Percentiles rank a stretch among this genome's conserved stretches.
Conservation (phyloP, 2,113 vertebrate genomes). For the Rhea americana region DNA sequence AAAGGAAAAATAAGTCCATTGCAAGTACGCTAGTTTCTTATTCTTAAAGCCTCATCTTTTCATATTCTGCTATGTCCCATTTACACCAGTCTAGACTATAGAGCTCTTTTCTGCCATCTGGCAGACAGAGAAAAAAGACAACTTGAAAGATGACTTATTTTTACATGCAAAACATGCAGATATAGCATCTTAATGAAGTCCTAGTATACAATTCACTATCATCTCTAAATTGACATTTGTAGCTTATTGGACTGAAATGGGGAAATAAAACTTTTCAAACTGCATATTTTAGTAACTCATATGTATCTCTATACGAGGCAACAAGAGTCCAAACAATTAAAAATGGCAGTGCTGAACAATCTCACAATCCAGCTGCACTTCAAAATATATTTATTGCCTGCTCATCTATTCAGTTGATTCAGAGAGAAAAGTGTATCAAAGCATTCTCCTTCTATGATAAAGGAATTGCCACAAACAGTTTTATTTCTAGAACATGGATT, state of each 20-base stretch:
- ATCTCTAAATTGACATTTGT: neutral
- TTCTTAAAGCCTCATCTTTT: slow-evolving; percentile 56
- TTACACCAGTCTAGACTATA: slow-evolving; percentile 65
- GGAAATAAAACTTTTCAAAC: neutral
- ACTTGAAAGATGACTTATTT: slow-evolving; percentile 45
- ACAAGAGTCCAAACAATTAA: neutral
- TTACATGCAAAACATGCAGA: neutral
- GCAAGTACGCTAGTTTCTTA: neutral
- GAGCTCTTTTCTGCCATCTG: slow-evolving; percentile 69
- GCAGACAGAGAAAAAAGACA: slow-evolving; percentile 31
- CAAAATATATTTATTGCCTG: neutral
- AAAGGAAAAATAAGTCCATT: neutral
- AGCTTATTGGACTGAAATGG: neutral
- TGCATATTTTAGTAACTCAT: neutral
- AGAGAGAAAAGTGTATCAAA: neutral
- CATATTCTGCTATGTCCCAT: slow-evolving; percentile 67
- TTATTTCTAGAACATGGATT: slow-evolving; percentile 75
- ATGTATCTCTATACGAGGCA: too few relatives aligned
- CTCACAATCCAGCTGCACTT: neutral
- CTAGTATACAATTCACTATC: neutral
- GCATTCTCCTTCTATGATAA: neutral
- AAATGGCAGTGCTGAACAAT: neutral
- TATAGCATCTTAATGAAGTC: neutral
- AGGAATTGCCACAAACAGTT: neutral
- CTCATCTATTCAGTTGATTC: neutral